These are phyloP conservation scores for Gobiocypris rarus DNA, from an alignment of 2,113 vertebrate species.

Conservation along the genomic window DNA sequence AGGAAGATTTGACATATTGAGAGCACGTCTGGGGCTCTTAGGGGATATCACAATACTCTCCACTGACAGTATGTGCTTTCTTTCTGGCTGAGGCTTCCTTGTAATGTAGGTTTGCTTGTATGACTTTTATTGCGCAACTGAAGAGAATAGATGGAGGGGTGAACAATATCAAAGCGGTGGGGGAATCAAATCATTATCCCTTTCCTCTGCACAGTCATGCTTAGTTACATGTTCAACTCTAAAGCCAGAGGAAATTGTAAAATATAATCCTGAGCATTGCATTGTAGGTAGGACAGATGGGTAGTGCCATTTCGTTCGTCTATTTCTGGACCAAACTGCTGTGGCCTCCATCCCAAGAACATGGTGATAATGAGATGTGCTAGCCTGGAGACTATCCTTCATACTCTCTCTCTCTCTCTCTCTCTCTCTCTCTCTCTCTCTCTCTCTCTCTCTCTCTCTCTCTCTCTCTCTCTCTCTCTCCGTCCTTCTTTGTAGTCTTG, in stretches of 20 bases:
- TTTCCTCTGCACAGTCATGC: constrained; percentile 25
- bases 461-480: too few species aligned
- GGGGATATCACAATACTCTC: constrained; percentile 5
- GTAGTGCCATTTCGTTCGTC: constrained; percentile 45
- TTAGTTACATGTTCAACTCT: constrained; percentile 32
- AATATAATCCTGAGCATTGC: constrained; percentile 48
- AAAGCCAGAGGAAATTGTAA: constrained; percentile 48
- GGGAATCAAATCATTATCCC: constrained; percentile 21
- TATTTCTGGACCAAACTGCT: constrained; percentile 52
- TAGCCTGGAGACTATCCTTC: constrained; percentile 33
- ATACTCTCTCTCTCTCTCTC: neutral
- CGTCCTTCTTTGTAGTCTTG: neutral
- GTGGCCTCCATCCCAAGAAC: constrained; percentile 50
- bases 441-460: too few species aligned
- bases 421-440: too few species aligned
- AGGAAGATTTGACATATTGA: constrained; percentile 37
- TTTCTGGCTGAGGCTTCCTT: constrained; percentile 3
- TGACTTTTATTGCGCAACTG: constrained; percentile 5
- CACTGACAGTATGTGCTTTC: constrained; percentile 23
- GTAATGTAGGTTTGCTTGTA: constrained; percentile 8
- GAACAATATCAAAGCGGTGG: constrained; percentile 9
- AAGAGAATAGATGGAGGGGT: neutral
- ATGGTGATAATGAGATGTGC: constrained; percentile 48
- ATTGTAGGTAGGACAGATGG: constrained; percentile 59
- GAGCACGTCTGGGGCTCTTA: constrained; percentile 26